Conservation (phyloP, 2,797 vertebrate genomes). For the Phaenicophaeus curvirostris region DNA sequence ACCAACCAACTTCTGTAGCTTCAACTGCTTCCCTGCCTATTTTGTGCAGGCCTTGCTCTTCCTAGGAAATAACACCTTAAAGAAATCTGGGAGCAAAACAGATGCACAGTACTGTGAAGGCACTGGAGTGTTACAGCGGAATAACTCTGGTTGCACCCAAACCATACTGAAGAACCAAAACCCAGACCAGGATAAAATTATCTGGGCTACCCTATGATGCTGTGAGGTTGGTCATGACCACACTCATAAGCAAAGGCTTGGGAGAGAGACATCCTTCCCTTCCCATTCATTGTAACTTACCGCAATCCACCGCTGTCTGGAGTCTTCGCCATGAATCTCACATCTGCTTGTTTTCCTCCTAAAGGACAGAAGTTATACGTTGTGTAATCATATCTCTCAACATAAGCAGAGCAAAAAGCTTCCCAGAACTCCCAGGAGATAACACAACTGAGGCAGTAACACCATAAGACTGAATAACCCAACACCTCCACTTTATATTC, state of each 20-base stretch:
- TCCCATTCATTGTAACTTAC: no score
- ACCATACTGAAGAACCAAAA: neutral
- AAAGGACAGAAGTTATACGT: accelerated
- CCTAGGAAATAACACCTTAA: neutral
- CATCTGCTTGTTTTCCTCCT: neutral
- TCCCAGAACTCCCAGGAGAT: neutral
- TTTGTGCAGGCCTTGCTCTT: neutral
- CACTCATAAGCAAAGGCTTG: neutral
- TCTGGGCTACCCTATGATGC: neutral
- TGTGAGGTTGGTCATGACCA: neutral
- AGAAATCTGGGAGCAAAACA: neutral
- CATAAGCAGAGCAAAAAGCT: neutral
- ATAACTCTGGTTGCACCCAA: neutral
- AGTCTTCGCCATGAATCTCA: neutral
- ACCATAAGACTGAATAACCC: neutral
- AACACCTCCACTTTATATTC: neutral
- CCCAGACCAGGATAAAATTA: neutral
- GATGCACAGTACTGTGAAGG: neutral
- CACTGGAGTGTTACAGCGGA: neutral
- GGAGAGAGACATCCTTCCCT: neutral
- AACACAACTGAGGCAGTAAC: neutral
- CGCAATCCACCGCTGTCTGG: neutral
- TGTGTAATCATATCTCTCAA: neutral
- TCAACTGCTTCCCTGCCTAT: neutral
- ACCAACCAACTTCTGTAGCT: neutral